Evolutionary conservation across 2,888 invertebrate species (phyloP).

Genomic region (Pristionchus maxplancki): DNA sequence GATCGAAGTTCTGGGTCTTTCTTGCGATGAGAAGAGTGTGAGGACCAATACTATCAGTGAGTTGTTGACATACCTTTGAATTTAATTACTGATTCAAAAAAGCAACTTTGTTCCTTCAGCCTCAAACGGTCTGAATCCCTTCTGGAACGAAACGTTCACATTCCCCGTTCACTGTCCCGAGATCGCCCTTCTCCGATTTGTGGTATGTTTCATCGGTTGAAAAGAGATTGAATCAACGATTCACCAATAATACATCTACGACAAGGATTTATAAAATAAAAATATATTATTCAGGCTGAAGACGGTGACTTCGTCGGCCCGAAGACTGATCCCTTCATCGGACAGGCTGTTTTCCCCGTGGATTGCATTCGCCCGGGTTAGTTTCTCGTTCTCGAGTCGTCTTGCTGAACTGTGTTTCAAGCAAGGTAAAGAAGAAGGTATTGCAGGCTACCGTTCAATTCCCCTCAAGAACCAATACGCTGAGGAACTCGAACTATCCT

Average conservation of each 20-base stretch:
- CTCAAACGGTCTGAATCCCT: slow-evolving; percentile 94
- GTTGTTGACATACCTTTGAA: slow-evolving; percentile 74
- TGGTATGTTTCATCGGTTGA: slow-evolving; percentile 81
- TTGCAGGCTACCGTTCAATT: slow-evolving; percentile 90
- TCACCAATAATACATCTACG: background rate
- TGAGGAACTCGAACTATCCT: slow-evolving; percentile 92
- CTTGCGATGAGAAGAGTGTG: slow-evolving; percentile 82
- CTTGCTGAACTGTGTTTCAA: too few relatives aligned
- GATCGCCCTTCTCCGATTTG: slow-evolving; percentile 88
- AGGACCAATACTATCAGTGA: slow-evolving; percentile 90
- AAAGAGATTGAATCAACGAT: background rate
- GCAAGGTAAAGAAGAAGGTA: too few relatives aligned
- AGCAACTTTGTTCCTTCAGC: slow-evolving; percentile 82
- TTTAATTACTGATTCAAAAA: background rate
- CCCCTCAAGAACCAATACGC: slow-evolving; percentile 91
- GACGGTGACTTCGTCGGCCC: slow-evolving; percentile 98
- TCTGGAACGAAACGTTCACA: slow-evolving; percentile 91
- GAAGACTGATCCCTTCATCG: slow-evolving; percentile 88
- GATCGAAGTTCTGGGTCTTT: slow-evolving; percentile 72
- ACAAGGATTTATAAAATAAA: background rate
- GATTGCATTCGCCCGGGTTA: slow-evolving; percentile 74
- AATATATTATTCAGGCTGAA: slow-evolving; percentile 61
- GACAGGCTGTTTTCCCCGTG: slow-evolving; percentile 94
- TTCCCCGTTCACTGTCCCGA: slow-evolving; percentile 89
- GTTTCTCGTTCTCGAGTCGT: background rate